phyloP scores from a whole-genome alignment of 2,888 invertebrate species.

The Syritta pipiens region DNA sequence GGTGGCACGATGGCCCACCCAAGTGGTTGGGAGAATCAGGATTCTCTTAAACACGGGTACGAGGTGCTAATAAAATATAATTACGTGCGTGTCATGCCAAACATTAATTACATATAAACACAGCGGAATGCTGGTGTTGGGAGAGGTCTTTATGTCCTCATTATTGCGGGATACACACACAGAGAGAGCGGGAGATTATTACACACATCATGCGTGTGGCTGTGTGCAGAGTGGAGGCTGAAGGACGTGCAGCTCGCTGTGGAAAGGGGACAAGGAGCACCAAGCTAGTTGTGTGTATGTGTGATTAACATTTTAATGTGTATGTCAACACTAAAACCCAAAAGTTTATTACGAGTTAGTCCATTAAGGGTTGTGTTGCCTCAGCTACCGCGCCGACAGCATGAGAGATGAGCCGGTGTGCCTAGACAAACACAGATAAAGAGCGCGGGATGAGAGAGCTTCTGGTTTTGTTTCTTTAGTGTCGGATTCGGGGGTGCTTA shows the following conservation, averaged over 20 bases:
- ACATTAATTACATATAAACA: constrained; percentile 57
- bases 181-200: constrained; percentile 18
- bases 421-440: too few relatives aligned
- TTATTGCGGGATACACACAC: constrained; percentile 47
- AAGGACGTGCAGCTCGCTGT: constrained; percentile 11
- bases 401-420: too few relatives aligned
- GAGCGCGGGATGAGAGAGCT: too few relatives aligned
- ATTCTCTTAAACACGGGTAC: constrained; percentile 13
- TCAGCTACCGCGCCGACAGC: too few relatives aligned
- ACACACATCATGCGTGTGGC: neutral
- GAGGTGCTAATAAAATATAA: constrained; percentile 57
- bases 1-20: neutral
- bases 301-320: constrained; percentile 57
- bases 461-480: too few relatives aligned
- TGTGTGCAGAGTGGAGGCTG: neutral
- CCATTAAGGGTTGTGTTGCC: constrained; percentile 33
- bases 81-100: constrained; percentile 64
- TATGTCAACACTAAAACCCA: constrained; percentile 44
- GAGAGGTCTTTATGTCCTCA: constrained; percentile 56
- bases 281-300: constrained; percentile 23
- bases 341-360: constrained; percentile 51
- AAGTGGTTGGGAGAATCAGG: neutral
- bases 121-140: constrained; percentile 38
- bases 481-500: too few relatives aligned
- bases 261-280: constrained; percentile 9